Percentiles rank a stretch among this genome's conserved stretches.
Evolutionary conservation across 2,113 vertebrate species (phyloP).

Genomic region (Columbina picui): DNA sequence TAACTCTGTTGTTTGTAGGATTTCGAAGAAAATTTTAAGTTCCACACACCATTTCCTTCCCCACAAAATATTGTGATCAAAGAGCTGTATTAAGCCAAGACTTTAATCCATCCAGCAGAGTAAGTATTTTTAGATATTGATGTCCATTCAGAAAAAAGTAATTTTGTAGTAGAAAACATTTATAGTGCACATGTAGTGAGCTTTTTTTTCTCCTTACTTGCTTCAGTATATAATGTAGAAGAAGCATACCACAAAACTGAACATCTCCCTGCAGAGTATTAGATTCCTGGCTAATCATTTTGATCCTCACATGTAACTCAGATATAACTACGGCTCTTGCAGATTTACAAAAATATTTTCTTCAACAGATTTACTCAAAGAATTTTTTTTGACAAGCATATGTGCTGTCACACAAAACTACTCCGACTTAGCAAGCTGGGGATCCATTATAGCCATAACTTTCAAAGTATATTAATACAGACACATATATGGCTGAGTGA

Average conservation of each 20-base stretch:
- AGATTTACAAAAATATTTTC: slow-evolving; percentile 72
- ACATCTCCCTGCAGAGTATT: background rate
- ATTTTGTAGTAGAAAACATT: background rate
- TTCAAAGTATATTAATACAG: slow-evolving; percentile 71
- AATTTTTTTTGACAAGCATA: slow-evolving; percentile 72
- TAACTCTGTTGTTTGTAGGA: background rate
- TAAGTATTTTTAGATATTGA: background rate
- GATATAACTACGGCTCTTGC: slow-evolving; percentile 48
- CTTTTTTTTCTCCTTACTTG: background rate
- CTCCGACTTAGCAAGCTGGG: slow-evolving; percentile 66
- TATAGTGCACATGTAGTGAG: background rate
- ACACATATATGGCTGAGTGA: slow-evolving; percentile 65
- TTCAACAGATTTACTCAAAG: slow-evolving; percentile 70
- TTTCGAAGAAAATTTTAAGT: background rate
- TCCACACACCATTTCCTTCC: fast-evolving
- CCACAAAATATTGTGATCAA: background rate
- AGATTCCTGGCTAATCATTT: slow-evolving; percentile 59
- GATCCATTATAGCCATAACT: slow-evolving; percentile 73
- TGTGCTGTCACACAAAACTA: slow-evolving; percentile 71
- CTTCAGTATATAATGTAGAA: background rate
- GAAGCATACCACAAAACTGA: background rate
- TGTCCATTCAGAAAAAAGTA: background rate
- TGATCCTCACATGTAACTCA: slow-evolving; percentile 51
- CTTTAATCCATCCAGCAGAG: background rate
- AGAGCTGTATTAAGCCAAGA: background rate